Percentiles rank a stretch among this genome's conserved stretches.
Conservation (phyloP, 2,113 vertebrate genomes). For the Diadophis punctatus region DNA sequence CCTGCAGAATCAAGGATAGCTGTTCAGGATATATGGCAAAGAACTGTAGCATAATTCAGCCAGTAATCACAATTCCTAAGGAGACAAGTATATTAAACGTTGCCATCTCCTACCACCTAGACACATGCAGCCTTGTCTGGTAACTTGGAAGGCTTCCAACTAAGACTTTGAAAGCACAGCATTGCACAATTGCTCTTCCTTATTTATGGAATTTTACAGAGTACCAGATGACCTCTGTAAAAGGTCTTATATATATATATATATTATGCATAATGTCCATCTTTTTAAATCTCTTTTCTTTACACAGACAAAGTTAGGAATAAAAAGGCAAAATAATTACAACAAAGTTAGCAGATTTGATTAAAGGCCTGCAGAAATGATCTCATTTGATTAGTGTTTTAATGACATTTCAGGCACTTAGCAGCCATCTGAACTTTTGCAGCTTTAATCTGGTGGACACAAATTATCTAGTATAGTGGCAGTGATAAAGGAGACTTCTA, state of each 20-base stretch:
- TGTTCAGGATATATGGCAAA: conserved; percentile 14
- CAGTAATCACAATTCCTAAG: neutral
- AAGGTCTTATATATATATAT: neutral
- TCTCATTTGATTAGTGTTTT: neutral
- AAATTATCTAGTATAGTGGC: neutral
- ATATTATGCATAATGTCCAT: neutral
- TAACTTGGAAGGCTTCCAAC: neutral
- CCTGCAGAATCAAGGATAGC: conserved; percentile 35
- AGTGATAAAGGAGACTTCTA: neutral
- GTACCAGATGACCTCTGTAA: neutral
- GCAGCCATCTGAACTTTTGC: neutral
- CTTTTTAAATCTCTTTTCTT: neutral
- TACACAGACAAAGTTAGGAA: neutral
- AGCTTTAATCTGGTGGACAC: neutral
- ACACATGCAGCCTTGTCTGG: neutral
- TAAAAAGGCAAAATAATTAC: neutral
- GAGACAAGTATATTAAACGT: conserved; percentile 11
- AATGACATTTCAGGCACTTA: neutral
- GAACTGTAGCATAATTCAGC: conserved; percentile 30
- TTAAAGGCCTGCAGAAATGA: neutral
- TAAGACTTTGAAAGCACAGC: neutral
- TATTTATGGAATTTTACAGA: neutral
- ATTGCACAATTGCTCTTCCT: neutral
- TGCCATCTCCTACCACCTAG: conserved; percentile 7
- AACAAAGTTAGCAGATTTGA: neutral